Evolutionary conservation across 30 jellyfish, hydroid and myxozoan species (phyloP).

Genomic region (Clytia hemisphaerica): DNA sequence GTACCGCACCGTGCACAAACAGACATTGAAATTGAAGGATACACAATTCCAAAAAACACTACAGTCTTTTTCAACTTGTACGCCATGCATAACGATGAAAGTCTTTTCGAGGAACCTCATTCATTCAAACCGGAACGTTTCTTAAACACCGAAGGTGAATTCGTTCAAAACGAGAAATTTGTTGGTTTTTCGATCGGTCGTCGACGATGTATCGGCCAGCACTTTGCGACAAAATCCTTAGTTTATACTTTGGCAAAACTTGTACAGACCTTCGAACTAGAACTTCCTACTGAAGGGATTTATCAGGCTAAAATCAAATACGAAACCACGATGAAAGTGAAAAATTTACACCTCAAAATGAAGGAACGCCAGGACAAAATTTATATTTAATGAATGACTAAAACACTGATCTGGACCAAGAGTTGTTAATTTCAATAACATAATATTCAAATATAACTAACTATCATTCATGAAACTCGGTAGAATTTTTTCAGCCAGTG

Average conservation of each 20-base stretch:
- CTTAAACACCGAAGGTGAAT: neutral
- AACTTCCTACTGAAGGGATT: neutral
- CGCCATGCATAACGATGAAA: slow-evolving; percentile 3
- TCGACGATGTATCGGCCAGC: slow-evolving; percentile 8
- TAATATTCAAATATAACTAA: no score
- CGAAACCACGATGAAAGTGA: no score
- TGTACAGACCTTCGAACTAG: neutral
- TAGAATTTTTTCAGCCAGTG: no score
- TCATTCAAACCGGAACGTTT: slow-evolving; percentile 5
- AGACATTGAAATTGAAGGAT: neutral
- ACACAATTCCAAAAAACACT: slow-evolving; percentile 7
- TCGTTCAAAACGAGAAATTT: neutral
- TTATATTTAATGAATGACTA: no score
- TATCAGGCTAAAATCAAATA: no score
- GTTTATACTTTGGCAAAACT: neutral
- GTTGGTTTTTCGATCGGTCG: slow-evolving; percentile 6
- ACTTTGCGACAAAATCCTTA: neutral
- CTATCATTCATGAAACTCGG: no score
- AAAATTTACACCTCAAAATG: no score
- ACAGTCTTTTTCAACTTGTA: neutral
- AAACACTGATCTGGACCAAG: no score
- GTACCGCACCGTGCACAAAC: neutral
- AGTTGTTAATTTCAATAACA: no score
- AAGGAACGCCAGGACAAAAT: no score
- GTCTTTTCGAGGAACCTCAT: neutral